Evolutionary conservation across 2,888 invertebrate species (phyloP).

Genomic region (Harmothoe impar): DNA sequence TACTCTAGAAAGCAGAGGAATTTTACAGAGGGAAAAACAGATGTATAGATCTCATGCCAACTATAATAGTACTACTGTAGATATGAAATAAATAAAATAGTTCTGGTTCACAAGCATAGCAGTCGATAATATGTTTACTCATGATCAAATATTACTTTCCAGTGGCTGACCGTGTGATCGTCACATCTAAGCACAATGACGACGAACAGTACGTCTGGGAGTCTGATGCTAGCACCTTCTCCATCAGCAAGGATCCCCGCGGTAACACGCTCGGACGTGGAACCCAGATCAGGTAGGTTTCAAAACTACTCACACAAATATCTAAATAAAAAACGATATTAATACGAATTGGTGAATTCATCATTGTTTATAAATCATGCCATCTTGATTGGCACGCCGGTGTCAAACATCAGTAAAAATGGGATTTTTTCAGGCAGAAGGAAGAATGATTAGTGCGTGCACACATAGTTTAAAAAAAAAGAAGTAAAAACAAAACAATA

Average conservation of each 20-base stretch:
- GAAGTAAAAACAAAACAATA: no score
- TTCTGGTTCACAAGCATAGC: no score
- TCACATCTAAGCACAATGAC: constrained; percentile 96
- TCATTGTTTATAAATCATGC: not conserved
- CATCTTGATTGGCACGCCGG: no score
- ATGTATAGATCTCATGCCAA: not conserved
- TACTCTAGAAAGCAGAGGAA: not conserved
- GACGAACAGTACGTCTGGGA: constrained; percentile 97
- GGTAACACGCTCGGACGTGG: constrained; percentile 95
- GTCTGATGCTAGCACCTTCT: constrained; percentile 95
- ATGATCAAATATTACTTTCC: not conserved
- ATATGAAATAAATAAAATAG: no score
- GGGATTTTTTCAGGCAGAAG: no score
- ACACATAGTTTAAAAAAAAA: no score
- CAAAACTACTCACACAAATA: not conserved
- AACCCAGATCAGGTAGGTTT: constrained; percentile 89
- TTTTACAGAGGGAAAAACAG: not conserved
- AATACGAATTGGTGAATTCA: not conserved
- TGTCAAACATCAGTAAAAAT: no score
- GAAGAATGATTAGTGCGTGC: no score
- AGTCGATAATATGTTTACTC: no score
- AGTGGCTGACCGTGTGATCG: constrained; percentile 97
- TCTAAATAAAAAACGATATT: not conserved
- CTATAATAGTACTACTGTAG: no score
- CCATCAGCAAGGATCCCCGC: constrained; percentile 95